Base-by-base conservation (phyloP, 1,140 invertebrate species). In the Ceratoteleas bidentatus region DNA sequence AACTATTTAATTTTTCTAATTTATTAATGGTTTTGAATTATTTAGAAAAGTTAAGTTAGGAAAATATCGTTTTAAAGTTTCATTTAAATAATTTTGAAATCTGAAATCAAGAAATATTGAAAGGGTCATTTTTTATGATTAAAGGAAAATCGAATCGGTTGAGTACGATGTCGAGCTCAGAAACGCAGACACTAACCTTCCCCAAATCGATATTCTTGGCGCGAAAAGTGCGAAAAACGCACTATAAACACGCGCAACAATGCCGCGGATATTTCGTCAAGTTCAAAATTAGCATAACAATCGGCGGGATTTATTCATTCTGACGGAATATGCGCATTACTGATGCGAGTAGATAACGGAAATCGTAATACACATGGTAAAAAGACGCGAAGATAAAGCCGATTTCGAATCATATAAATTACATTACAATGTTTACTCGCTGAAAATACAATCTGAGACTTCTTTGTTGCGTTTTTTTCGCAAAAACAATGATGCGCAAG, bases 241-340 rank as follows among this genome's bases (percentile, higher is more conserved):
- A 52, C 40, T 61, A 61, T 50, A 73, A 73, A 73, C 56, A 60
- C 62, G 24, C 54, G 40, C 10, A 56, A 62, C 68, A 74, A 68
- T 14, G 50, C 57, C 45, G 58, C 58, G 11, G 78, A 81, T 81
- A 70, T 81, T 81, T 81, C 65, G 58, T 75, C 78, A 75, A 81
- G 78, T 81, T 75, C 62, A 60, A 70, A 74, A 81, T 81, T 81
- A 75, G 70, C 78, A 81, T 81, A 81, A 75, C 65, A 75, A 81
- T 75, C 70, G 64, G 53, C 34, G 45, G 70, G 70, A 70, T 70
- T 80, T 75, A 75, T 75, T 81, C 70, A 75, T 65, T 81, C 78
- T 8, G 53, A 52, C 52, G 47, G 64, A 69, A 75, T 75, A 75
- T 81, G 70, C 78, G 70, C 77, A 74, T 69, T 74, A 53, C 33